Percentiles rank a stretch among this genome's conserved stretches.
Evolutionary conservation across 2,113 vertebrate species (phyloP).

Genomic region (Dromas ardeola): DNA sequence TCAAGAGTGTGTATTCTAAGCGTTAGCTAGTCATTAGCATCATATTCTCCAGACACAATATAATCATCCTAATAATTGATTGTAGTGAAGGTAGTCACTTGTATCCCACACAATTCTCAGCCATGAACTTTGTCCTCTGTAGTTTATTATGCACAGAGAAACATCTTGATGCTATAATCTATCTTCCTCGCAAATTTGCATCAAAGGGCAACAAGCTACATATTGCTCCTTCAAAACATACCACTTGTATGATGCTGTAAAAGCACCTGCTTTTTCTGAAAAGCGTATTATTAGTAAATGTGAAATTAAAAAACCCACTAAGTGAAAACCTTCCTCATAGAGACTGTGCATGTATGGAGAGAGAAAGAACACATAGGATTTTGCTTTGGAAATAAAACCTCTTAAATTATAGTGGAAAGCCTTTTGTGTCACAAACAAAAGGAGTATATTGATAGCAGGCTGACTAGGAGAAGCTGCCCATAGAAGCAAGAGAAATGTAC

Average conservation of each 20-base stretch:
- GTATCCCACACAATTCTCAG: conserved; percentile 55
- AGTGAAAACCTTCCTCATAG: neutral
- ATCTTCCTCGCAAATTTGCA: conserved; percentile 48
- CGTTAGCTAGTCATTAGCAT: conserved; percentile 49
- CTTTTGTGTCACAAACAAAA: conserved; percentile 28
- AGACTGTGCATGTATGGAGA: neutral
- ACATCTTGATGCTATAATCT: conserved; percentile 56
- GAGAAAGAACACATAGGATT: neutral
- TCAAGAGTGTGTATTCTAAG: conserved; percentile 50
- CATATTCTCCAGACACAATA: conserved; percentile 59
- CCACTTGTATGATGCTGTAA: neutral
- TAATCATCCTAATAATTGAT: conserved; percentile 68
- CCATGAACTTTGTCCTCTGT: conserved; percentile 62
- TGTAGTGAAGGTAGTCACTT: conserved; percentile 57
- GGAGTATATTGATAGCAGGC: neutral
- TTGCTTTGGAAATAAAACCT: conserved; percentile 18
- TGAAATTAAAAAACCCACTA: neutral
- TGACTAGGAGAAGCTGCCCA: neutral
- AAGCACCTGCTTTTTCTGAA: conserved; percentile 25
- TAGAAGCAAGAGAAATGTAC: conserved; percentile 4
- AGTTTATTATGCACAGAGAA: conserved; percentile 60
- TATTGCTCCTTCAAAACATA: conserved; percentile 24
- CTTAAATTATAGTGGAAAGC: neutral
- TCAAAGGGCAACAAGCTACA: conserved; percentile 24
- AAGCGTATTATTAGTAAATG: conserved; percentile 1